Conservation (phyloP, 1,140 invertebrate genomes). For the Capitella teleta region DNA sequence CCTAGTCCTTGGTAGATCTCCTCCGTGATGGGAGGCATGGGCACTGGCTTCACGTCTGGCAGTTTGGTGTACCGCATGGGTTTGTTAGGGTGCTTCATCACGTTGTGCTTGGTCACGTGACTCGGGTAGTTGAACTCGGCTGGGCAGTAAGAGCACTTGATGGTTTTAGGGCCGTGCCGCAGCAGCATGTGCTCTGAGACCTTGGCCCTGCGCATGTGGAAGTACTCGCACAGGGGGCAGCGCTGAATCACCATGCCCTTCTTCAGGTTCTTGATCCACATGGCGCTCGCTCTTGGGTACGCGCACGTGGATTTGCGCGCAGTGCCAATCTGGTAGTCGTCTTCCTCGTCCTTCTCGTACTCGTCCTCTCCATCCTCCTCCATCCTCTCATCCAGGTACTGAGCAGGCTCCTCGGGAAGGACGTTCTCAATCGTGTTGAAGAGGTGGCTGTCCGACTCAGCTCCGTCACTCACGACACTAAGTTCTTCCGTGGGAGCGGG, state of each 20-base stretch:
- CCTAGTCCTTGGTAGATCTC: too few relatives aligned
- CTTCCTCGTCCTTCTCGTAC: too few relatives aligned
- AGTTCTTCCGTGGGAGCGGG: not conserved
- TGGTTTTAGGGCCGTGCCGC: slow-evolving; percentile 6
- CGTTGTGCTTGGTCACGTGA: slow-evolving; percentile 7
- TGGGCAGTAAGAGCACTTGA: slow-evolving; percentile 9
- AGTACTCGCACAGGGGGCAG: slow-evolving; percentile 8
- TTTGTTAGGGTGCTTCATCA: not conserved
- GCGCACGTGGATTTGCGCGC: not conserved
- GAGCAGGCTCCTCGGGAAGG: too few relatives aligned
- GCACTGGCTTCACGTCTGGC: too few relatives aligned
- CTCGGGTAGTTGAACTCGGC: slow-evolving; percentile 7
- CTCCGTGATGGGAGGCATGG: too few relatives aligned
- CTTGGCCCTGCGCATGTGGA: slow-evolving; percentile 4
- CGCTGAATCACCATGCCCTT: slow-evolving; percentile 1
- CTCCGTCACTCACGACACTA: not conserved
- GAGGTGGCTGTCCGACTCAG: not conserved
- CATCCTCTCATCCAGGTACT: too few relatives aligned
- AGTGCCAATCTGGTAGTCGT: slow-evolving; percentile 1
- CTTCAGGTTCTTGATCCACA: too few relatives aligned
- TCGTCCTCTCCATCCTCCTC: too few relatives aligned
- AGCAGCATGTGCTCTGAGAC: slow-evolving; percentile 5
- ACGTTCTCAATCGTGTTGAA: too few relatives aligned
- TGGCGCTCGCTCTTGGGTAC: not conserved
- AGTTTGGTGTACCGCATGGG: slow-evolving; percentile 5